phyloP scores from a whole-genome alignment of 2,888 invertebrate genomes.

The Pardosa pseudoannulata region DNA sequence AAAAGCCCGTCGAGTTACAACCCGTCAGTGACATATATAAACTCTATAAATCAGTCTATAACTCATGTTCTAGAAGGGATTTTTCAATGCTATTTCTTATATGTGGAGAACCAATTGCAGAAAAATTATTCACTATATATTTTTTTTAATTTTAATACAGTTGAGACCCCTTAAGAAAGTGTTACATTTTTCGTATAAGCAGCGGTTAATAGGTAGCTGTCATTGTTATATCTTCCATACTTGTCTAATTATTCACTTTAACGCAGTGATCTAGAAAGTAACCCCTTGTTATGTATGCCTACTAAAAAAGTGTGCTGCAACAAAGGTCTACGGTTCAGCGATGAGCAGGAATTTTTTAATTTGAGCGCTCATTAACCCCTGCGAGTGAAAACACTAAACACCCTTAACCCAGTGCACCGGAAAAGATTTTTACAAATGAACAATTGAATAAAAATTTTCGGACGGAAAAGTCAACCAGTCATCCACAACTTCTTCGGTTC shows the following conservation, averaged over 20 bases:
- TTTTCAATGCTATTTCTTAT: no score
- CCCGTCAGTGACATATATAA: no score
- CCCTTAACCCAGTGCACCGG: constrained; percentile 51
- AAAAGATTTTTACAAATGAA: constrained; percentile 22
- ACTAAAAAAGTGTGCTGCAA: neutral
- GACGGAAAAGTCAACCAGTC: constrained; percentile 5
- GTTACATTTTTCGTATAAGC: no score
- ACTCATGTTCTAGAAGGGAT: no score
- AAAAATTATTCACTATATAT: no score
- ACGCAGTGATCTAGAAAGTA: neutral
- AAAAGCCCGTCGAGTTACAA: no score
- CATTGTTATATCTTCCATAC: neutral
- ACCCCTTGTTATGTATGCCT: neutral
- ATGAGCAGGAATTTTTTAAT: constrained; percentile 31
- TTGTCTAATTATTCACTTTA: neutral
- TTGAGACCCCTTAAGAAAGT: no score
- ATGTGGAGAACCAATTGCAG: no score
- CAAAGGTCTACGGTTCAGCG: constrained; percentile 37
- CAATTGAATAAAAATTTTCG: constrained; percentile 22
- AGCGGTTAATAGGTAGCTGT: neutral
- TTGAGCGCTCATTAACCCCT: constrained; percentile 23
- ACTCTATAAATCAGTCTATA: no score
- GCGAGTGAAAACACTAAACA: constrained; percentile 30
- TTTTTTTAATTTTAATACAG: no score
- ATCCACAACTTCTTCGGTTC: constrained; percentile 28